Base-by-base conservation (phyloP, 35 echinoderm and acorn worm genomes). In the Heliocidaris erythrogramma region DNA sequence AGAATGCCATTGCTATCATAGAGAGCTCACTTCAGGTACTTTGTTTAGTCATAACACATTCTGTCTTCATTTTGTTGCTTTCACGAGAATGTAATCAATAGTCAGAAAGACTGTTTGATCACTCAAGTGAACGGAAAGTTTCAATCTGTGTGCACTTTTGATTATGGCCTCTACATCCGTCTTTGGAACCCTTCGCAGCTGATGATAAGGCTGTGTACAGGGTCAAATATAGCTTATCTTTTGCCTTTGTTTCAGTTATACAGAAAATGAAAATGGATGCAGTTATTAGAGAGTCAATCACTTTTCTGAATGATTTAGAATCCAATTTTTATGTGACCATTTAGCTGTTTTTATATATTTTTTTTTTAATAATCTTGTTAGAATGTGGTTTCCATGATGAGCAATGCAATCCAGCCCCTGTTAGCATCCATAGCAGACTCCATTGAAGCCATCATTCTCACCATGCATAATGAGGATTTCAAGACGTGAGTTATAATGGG, bases 391-490 rank as follows among this genome's bases (percentile, higher is more conserved):
- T 65, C 96, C 49, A 60, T 97, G 91, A 99, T 99, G 98, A 96
- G 95, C 47, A 96, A 95, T 95, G 98, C 98, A 1, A 96, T 99
- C 93, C 97, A 99, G 91, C 98, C 97, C 85, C 90, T 99, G 9
- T 85, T 99, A 48, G 94, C 90, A 27, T 99, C 98, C 17, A 95
- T 99, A 2, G 93, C 93, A 89, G 98, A 97, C 78, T 96, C 98
- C 49, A 97, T 99, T 49, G 98, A 99, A 50, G 97, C 98, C 13
- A 99, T 99, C 30, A 99, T 99, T 49, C 97, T 99, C 56, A 99
- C 98, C 30, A 99, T 99, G 98, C 98, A 99, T 59, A 96, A 93
- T 96, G 98, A 99, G 89, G 98, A 99, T 95, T 99, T 99, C 35
- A 97, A 96, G 94, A 95, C 94, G 98, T 99, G 94, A 96, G 97